phyloP scores from a whole-genome alignment of 2,113 vertebrate species.

The Gopherus flavomarginatus region DNA sequence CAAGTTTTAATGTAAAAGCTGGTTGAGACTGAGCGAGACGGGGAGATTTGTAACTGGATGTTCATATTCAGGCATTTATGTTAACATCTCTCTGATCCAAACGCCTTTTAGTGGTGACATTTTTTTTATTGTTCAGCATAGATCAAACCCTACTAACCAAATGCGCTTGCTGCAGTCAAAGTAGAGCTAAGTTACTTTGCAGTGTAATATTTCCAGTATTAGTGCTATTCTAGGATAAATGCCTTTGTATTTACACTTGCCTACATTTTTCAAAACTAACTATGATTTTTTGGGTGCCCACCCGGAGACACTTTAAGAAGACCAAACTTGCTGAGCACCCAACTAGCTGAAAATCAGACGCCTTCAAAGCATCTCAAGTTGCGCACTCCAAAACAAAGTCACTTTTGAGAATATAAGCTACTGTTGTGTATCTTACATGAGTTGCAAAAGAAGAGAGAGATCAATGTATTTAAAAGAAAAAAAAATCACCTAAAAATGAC shows the following conservation, averaged over 20 bases:
- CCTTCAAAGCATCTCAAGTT: not conserved
- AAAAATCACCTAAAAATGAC: conserved; percentile 46
- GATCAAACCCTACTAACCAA: conserved; percentile 48
- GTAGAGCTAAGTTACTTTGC: conserved; percentile 56
- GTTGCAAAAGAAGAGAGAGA: conserved; percentile 7
- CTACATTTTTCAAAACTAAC: conserved; percentile 12
- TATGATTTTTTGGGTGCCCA: conserved; percentile 10
- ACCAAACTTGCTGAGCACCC: not conserved
- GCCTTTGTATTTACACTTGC: conserved; percentile 35
- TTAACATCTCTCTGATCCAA: conserved; percentile 31
- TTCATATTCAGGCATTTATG: conserved; percentile 28
- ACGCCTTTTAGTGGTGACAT: conserved; percentile 49
- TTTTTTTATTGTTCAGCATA: conserved; percentile 52
- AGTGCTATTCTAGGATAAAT: conserved; percentile 18
- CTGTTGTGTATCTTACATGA: conserved; percentile 20
- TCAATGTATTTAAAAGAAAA: not conserved
- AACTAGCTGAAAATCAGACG: not conserved
- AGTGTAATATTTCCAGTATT: conserved; percentile 33
- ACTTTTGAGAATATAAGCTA: conserved; percentile 14
- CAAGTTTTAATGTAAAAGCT: conserved; percentile 58
- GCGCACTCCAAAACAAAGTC: not conserved
- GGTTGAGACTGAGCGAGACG: conserved; percentile 29
- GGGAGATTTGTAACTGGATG: not conserved
- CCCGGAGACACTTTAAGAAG: not conserved
- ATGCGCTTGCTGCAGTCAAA: conserved; percentile 37